Percentiles rank a stretch among this genome's conserved stretches.
phyloP scores from a whole-genome alignment of 2,888 invertebrate species.

The Spilarctia lutea region DNA sequence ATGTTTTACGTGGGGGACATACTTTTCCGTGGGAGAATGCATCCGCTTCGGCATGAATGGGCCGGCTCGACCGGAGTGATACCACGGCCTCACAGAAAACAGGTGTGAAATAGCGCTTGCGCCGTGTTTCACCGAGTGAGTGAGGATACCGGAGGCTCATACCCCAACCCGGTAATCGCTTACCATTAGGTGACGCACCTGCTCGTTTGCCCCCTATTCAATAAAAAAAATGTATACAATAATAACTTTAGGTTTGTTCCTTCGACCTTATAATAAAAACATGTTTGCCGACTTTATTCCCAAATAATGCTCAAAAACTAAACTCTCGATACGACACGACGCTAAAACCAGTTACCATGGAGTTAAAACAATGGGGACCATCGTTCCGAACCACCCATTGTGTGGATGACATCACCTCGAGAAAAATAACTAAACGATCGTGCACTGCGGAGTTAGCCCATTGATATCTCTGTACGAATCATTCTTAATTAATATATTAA shows the following conservation, averaged over 20 bases:
- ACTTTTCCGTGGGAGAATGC: no score
- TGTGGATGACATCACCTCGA: slow-evolving; percentile 51
- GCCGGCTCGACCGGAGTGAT: no score
- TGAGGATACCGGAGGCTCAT: no score
- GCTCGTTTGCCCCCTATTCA: no score
- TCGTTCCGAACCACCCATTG: slow-evolving; percentile 37
- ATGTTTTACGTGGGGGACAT: no score
- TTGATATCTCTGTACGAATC: slow-evolving; percentile 15
- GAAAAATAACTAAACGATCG: slow-evolving; percentile 32
- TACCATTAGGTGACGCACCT: no score
- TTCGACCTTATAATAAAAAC: background rate
- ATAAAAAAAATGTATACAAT: no score
- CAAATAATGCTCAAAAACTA: background rate
- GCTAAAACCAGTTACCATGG: slow-evolving; percentile 30
- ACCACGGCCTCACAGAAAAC: no score
- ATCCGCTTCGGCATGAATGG: no score
- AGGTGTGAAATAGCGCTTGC: no score
- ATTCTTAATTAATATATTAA: slow-evolving; percentile 17
- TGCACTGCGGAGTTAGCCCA: slow-evolving; percentile 11
- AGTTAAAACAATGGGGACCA: slow-evolving; percentile 44
- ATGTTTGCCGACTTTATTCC: background rate
- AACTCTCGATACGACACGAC: background rate
- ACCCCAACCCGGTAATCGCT: no score
- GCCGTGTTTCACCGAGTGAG: no score
- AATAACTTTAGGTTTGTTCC: background rate